A percentile compares a stretch with the other conserved stretches of the same genome.
Evolutionary conservation across 2,888 invertebrate genomes (phyloP).

Genomic region (Ormyrus nitidulus): DNA sequence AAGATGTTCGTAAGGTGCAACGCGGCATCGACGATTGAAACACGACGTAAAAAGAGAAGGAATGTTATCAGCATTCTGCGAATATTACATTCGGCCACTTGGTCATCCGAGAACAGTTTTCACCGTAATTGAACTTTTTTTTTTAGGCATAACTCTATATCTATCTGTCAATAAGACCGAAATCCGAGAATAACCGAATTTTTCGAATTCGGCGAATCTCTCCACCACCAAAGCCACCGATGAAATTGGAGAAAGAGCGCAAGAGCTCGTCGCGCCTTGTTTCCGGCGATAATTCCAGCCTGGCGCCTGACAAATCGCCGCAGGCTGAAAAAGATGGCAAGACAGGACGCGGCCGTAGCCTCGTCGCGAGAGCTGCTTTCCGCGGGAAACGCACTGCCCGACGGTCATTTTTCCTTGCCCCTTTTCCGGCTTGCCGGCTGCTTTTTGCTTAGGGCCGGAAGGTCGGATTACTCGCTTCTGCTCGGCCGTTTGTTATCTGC

Average conservation of each 20-base stretch:
- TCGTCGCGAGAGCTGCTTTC: conserved; percentile 41
- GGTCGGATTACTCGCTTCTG: conserved; percentile 36
- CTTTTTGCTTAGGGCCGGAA: not conserved
- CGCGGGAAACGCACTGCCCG: conserved; percentile 22
- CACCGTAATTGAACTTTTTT: no score
- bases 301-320: conserved; percentile 32
- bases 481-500: conserved; percentile 6
- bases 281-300: no score
- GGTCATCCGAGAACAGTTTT: no score
- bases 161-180: no score
- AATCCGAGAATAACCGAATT: no score
- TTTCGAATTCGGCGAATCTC: not conserved
- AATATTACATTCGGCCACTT: no score
- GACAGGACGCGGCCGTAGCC: conserved; percentile 39
- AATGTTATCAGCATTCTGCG: no score
- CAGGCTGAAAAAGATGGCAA: conserved; percentile 43
- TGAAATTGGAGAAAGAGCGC: not conserved
- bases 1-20: no score
- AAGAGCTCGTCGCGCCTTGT: not conserved
- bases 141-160: no score
- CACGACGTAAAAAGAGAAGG: no score
- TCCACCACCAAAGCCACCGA: not conserved
- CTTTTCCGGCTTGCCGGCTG: not conserved
- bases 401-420: conserved; percentile 32
- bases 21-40: no score